Evolutionary conservation across 2,888 invertebrate genomes (phyloP).

Genomic region (Ephialtes manifestator): DNA sequence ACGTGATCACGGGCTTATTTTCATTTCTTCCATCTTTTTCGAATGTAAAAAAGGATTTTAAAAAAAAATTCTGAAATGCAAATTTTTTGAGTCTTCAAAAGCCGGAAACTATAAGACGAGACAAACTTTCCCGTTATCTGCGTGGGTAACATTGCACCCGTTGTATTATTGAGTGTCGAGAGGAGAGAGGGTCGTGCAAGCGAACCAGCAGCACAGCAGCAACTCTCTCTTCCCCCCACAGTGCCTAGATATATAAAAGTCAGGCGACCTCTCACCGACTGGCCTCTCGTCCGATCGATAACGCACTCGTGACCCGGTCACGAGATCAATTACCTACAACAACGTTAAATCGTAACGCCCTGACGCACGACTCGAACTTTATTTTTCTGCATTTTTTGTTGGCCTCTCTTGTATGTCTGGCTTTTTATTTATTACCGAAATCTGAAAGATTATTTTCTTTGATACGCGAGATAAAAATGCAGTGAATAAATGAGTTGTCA

Average conservation of each 20-base stretch:
- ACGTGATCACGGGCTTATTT: too few species aligned
- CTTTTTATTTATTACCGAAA: background rate
- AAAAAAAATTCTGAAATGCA: background rate
- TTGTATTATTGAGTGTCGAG: constrained; percentile 64
- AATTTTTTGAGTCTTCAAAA: constrained; percentile 1
- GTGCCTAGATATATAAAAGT: constrained; percentile 53
- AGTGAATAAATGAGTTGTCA: background rate
- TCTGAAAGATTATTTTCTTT: background rate
- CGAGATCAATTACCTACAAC: constrained; percentile 70
- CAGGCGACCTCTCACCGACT: constrained; percentile 50
- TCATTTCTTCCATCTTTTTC: too few species aligned
- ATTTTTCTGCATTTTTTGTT: background rate
- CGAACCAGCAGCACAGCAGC: background rate
- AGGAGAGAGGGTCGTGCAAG: constrained; percentile 3
- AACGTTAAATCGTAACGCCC: constrained; percentile 54
- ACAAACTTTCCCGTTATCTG: constrained; percentile 5
- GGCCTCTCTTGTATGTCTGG: background rate
- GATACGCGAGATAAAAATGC: background rate
- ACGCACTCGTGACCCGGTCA: constrained; percentile 72
- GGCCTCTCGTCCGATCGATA: constrained; percentile 68
- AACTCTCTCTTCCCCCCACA: background rate
- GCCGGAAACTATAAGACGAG: constrained; percentile 5
- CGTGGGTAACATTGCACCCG: constrained; percentile 31
- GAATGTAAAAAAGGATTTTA: constrained; percentile 6
- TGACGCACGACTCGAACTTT: background rate